Evolutionary conservation across 1,140 invertebrate species (phyloP), one percentile per base, ranked within the genome.

Genomic region (Heliconius eleuchia): DNA sequence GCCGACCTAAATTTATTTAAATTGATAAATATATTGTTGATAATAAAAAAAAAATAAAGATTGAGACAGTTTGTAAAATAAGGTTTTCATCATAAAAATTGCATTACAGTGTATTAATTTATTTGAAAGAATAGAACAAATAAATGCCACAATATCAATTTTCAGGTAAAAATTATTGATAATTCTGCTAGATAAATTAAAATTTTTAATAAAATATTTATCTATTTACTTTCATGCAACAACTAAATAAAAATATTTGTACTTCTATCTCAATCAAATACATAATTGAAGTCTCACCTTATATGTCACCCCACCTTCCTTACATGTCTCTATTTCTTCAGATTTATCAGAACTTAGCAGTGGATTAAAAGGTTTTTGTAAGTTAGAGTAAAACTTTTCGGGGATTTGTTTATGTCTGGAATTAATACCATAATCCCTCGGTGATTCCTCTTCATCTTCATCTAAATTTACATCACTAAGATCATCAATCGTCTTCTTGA

Each of bases 401-500:
- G 89, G 73, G 55, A 93, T 90, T 18, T 90, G 84, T 77, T 90
- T 92, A 78, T 85, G 80, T 78, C 89, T 88, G 34, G 80, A 73
- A 4, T 90, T 85, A 76, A 74, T 76, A 50, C 80, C 73, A 16
- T 83, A 78, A 72, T 84, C 11, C 74, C 86, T 89, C 3, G 87
- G 78, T 6, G 82, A 76, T 23, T 89, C 88, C 57, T 93, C 91
- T 7, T 94, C 92, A 73, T 94, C 92, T 39, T 93, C 92, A 37
- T 94, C 92, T 55, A 94, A 81, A 79, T 87, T 92, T 7, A 94
- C 91, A 81, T 94, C 93, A 86, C 92, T 94, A 11, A 94, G 80
- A 85, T 94, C 92, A 11, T 80, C 82, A 74, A 77, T 87, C 42
- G 76, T 80, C 78, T 86, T 92, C 88, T 83, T 88, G 85, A 71